These are phyloP conservation scores for Drosophila jambulina DNA, from an alignment of 1,140 invertebrate genomes.

Conservation along the genomic window DNA sequence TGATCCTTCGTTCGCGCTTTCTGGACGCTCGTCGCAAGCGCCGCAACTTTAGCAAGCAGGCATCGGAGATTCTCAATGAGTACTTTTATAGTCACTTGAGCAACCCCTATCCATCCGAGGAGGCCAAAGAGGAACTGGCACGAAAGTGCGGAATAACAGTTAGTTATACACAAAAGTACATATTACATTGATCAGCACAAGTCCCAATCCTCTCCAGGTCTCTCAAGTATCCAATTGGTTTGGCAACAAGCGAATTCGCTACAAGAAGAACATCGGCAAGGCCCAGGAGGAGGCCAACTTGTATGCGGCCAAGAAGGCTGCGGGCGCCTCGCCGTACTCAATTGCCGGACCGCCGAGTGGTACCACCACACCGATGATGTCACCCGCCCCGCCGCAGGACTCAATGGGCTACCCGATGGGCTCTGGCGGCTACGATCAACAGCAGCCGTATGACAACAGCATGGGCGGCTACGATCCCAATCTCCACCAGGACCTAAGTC, in stretches of 20 bases:
- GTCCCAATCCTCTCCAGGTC: slow-evolving; percentile 42
- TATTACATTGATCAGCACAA: neutral
- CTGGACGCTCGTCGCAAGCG: slow-evolving; percentile 99
- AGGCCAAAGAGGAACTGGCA: slow-evolving; percentile 99
- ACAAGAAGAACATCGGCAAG: slow-evolving; percentile 99
- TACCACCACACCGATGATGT: slow-evolving; percentile 96
- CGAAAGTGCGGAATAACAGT: slow-evolving; percentile 99
- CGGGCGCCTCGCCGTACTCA: slow-evolving; percentile 96
- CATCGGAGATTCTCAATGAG: slow-evolving; percentile 99
- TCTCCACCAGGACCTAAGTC: slow-evolving; percentile 92
- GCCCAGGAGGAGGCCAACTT: slow-evolving; percentile 99
- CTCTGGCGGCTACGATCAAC: slow-evolving; percentile 93
- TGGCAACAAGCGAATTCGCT: slow-evolving; percentile 99
- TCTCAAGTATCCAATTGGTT: slow-evolving; percentile 99
- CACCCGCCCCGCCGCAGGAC: slow-evolving; percentile 94
- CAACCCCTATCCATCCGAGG: slow-evolving; percentile 99
- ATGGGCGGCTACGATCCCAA: slow-evolving; percentile 94
- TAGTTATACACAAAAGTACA: slow-evolving; percentile 85
- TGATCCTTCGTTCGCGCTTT: slow-evolving; percentile 97
- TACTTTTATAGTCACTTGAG: slow-evolving; percentile 99
- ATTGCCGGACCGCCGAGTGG: slow-evolving; percentile 93
- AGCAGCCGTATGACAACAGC: slow-evolving; percentile 93
- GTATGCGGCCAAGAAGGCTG: slow-evolving; percentile 99
- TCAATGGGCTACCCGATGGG: slow-evolving; percentile 95
- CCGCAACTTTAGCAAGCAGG: slow-evolving; percentile 99